Evolutionary conservation across 2,888 invertebrate genomes (phyloP).

Genomic region (Raillietiella orientalis): DNA sequence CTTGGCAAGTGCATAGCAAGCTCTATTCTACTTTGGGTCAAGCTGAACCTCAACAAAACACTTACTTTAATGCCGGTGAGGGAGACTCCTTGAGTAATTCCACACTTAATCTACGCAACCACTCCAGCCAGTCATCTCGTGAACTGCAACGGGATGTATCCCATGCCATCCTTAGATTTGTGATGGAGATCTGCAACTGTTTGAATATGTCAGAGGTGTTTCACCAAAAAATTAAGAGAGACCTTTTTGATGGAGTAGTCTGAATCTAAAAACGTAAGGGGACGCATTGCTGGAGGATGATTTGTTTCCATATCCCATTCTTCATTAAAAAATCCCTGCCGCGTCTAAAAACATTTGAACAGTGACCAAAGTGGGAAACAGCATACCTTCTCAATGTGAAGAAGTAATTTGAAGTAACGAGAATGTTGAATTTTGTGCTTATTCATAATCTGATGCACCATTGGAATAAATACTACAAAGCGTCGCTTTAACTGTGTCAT

Average conservation of each 20-base stretch:
- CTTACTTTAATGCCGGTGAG: constrained; percentile 47
- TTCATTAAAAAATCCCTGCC: too few relatives aligned
- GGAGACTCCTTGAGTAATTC: constrained; percentile 81
- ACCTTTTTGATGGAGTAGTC: neutral
- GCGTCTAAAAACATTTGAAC: too few relatives aligned
- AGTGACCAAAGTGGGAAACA: neutral
- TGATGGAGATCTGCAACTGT: constrained; percentile 38
- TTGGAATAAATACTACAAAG: constrained; percentile 64
- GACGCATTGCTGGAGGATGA: neutral
- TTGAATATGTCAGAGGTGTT: too few relatives aligned
- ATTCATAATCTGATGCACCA: constrained; percentile 48
- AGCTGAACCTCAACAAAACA: neutral
- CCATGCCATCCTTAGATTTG: constrained; percentile 61
- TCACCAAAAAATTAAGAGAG: too few relatives aligned
- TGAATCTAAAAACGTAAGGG: neutral
- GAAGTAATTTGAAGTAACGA: constrained; percentile 35
- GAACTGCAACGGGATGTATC: constrained; percentile 69
- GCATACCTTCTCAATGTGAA: constrained; percentile 13
- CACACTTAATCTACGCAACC: constrained; percentile 67
- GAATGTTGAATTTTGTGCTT: constrained; percentile 45
- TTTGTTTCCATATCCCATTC: neutral
- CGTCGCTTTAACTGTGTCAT: constrained; percentile 62
- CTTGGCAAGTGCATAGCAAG: constrained; percentile 70
- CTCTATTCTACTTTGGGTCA: constrained; percentile 17
- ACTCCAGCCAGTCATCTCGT: constrained; percentile 96